phyloP scores from a whole-genome alignment of 1,140 invertebrate species.

The Zaprionus ornatus region DNA sequence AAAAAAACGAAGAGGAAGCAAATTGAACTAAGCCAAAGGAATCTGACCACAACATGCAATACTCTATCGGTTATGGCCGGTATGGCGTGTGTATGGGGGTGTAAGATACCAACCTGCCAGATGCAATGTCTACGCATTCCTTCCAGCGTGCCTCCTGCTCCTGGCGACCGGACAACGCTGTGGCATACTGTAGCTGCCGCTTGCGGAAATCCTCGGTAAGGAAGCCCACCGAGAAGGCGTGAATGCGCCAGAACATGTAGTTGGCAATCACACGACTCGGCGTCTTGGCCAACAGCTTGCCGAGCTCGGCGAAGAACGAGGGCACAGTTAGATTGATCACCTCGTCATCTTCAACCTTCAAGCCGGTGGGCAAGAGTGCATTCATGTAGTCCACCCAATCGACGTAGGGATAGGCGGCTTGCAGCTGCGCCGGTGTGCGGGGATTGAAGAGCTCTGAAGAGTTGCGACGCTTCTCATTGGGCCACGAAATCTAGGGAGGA shows the following conservation, averaged over 20 bases:
- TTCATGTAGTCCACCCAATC: slow-evolving; percentile 90
- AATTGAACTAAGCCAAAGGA: slow-evolving; percentile 18
- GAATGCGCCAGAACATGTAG: slow-evolving; percentile 92
- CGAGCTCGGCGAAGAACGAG: slow-evolving; percentile 89
- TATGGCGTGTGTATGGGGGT: neutral
- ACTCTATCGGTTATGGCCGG: too few relatives aligned
- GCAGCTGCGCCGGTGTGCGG: slow-evolving; percentile 91
- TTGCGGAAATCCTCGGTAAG: slow-evolving; percentile 89
- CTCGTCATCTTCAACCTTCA: slow-evolving; percentile 88
- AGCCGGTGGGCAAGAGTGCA: slow-evolving; percentile 87
- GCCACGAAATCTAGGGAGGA: slow-evolving; percentile 90
- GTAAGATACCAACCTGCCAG: slow-evolving; percentile 86
- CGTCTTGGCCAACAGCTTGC: slow-evolving; percentile 85
- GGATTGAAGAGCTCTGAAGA: slow-evolving; percentile 96
- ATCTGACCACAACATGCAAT: neutral
- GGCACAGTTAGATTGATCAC: slow-evolving; percentile 92
- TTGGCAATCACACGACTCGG: slow-evolving; percentile 87
- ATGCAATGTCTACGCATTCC: slow-evolving; percentile 90
- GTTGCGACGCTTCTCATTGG: slow-evolving; percentile 95
- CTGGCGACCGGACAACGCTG: slow-evolving; percentile 89
- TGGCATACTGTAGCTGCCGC: slow-evolving; percentile 89
- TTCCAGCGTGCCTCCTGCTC: slow-evolving; percentile 93
- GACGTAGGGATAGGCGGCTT: slow-evolving; percentile 87
- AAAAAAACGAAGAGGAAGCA: slow-evolving; percentile 36
- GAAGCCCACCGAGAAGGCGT: slow-evolving; percentile 89